A percentile compares a stretch with the other conserved stretches of the same genome.
Conservation (phyloP, 2,797 vertebrate genomes). For the Onychomys leucogaster region DNA sequence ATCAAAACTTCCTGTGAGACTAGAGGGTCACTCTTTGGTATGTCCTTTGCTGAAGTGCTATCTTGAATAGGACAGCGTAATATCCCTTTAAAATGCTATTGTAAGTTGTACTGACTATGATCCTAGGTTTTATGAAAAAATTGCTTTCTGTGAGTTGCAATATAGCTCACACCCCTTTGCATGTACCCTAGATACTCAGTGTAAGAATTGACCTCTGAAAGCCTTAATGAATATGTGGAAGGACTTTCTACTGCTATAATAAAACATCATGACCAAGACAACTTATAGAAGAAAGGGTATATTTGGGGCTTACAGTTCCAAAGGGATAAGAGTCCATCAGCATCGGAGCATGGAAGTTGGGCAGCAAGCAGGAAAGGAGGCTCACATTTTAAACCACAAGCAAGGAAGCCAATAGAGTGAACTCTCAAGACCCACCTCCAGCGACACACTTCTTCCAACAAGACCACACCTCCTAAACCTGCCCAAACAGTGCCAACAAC, state of each 20-base stretch:
- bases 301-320: neutral
- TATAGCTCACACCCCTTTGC: neutral
- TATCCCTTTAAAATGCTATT: conserved; percentile 75
- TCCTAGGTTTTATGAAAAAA: conserved; percentile 60
- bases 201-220: conserved; percentile 8
- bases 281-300: neutral
- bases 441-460: neutral
- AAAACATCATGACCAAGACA: neutral
- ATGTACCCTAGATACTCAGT: neutral
- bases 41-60: conserved; percentile 45
- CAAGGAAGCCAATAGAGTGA: neutral
- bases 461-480: neutral
- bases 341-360: neutral
- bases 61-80: conserved; percentile 71
- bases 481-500: neutral
- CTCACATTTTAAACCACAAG: neutral
- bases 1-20: conserved; percentile 73
- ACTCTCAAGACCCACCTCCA: neutral
- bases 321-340: neutral
- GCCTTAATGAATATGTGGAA: neutral
- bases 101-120: conserved; percentile 67
- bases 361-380: neutral
- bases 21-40: conserved; percentile 45
- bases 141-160: conserved; percentile 65
- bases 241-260: neutral